phyloP scores from a whole-genome alignment of 2,113 vertebrate genomes.

The Xenopus tropicalis region UCB_Xtro_10.0 CM004448.2:33193001-33193500 shows the following conservation, averaged over 20 bases:
- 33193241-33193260: slow-evolving; percentile 43
- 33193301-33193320: slow-evolving; percentile 40
- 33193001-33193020: not conserved
- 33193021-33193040: slow-evolving; percentile 12
- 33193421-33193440: too few species aligned
- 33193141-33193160: slow-evolving; percentile 20
- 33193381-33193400: not conserved
- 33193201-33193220: slow-evolving; percentile 32
- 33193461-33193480: too few species aligned
- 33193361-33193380: slow-evolving; percentile 10
- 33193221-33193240: slow-evolving; percentile 12
- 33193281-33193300: slow-evolving; percentile 21
- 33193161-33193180: slow-evolving; percentile 19
- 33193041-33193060: slow-evolving; percentile 8
- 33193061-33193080: slow-evolving; percentile 3
- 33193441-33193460: too few species aligned
- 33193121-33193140: slow-evolving; percentile 18
- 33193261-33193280: slow-evolving; percentile 34
- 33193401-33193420: not conserved
- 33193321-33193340: slow-evolving; percentile 2
- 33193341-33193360: slow-evolving; percentile 4
- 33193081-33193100: not conserved
- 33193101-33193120: slow-evolving; percentile 12
- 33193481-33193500: not conserved
- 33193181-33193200: slow-evolving; percentile 31